Percentiles rank a stretch among this genome's conserved stretches.
These are phyloP conservation scores for Tringa solitaria DNA, from an alignment of 2,113 vertebrate species.

Conservation along the genomic window DNA sequence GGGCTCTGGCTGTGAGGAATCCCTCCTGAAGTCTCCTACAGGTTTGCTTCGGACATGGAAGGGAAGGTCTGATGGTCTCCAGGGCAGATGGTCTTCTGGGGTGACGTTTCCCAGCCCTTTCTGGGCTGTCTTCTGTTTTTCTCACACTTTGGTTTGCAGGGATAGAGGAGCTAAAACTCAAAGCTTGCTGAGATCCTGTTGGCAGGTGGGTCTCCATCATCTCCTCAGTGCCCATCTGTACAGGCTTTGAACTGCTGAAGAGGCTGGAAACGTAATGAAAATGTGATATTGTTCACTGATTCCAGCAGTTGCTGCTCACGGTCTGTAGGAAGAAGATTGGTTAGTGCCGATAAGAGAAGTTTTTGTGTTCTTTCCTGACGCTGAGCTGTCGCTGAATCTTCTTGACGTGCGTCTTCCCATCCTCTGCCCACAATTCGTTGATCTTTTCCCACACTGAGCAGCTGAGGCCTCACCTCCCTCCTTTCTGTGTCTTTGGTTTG, in stretches of 20 bases:
- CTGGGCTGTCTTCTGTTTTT: fast-evolving
- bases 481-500: fast-evolving
- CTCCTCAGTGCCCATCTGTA: neutral
- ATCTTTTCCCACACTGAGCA: neutral
- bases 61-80: neutral
- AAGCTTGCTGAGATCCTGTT: neutral
- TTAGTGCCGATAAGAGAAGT: neutral
- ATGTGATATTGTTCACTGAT: neutral
- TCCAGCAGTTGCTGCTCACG: neutral
- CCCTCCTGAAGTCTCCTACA: fast-evolving
- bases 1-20: neutral
- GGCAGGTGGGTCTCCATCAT: neutral
- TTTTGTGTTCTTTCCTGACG: neutral
- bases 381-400: neutral
- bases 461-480: neutral
- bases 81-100: neutral
- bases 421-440: neutral
- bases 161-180: neutral
- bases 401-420: neutral
- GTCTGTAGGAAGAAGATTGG: neutral
- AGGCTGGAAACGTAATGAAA: neutral
- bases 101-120: fast-evolving
- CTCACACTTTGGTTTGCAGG: neutral
- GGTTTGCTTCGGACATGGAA: neutral
- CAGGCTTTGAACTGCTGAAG: neutral